Evolutionary conservation across 2,113 vertebrate species (phyloP), one percentile per base, ranked within the genome.

Genomic region (Bubo scandiacus): DNA sequence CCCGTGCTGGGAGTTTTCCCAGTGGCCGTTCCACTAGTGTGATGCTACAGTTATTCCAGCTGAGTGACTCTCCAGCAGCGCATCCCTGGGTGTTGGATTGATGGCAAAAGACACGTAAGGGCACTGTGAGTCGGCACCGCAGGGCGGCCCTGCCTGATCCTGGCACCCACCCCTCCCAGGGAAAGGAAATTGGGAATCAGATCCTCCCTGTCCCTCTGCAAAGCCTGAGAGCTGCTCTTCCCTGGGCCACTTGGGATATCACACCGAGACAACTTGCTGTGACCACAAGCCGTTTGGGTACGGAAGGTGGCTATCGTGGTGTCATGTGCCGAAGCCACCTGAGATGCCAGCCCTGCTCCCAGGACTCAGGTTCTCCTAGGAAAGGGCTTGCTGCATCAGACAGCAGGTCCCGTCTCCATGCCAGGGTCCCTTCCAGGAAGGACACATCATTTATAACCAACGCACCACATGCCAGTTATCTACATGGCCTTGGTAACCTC

Each of bases 11-110:
- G 91, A 81, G 38, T 16, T 82, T 40, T 89, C 84, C 84, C 19
- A 3, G 38, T 1, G 0, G 27, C 36, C 0, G 5, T 27, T 68
- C 36, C 1, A 1, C 27, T 40, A 81, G n/a, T 2, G 0, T 5
- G 34, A 21, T 25, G 25, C 63, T 65, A 4, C 32, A 55, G 57
- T 9, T 27, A 4, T 63, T 86, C 58, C 75, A 81, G 72, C 20
- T 8, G 63, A 84, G 75, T 0, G 8, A 4, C 25, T 40, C 81
- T 15, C 30, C 45, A 13, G 73, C 55, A 36, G 65, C 2, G 0
- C 1, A 0, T 38, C 85, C 78, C 82, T 30, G 42, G 21, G 17
- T 5, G 51, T 2, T 17, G 55, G 59, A 7, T 2, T 19, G 65
- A 21, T 7, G 34, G 84, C 81, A 84, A 70, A 6, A 45, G 77